These are phyloP conservation scores for Albula goreensis DNA, from an alignment of 2,113 vertebrate species.

Conservation along the genomic window DNA sequence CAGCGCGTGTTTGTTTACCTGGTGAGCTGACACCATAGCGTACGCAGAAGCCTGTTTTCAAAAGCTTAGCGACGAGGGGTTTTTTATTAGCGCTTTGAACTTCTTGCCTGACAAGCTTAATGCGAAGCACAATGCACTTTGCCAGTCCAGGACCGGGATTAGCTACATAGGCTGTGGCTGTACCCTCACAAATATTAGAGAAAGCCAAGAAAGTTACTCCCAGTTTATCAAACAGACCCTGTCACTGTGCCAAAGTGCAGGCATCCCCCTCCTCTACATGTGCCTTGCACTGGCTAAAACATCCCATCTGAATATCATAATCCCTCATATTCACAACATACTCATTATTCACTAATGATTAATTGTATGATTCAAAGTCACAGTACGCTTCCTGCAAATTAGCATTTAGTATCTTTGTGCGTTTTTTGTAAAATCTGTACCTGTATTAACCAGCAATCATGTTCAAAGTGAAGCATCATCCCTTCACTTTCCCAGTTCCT, in stretches of 20 bases:
- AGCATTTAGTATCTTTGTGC: too few species aligned
- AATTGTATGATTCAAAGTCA: too few species aligned
- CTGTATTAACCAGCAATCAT: neutral
- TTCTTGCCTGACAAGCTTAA: neutral
- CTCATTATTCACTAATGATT: neutral
- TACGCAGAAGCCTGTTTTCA: constrained; percentile 17
- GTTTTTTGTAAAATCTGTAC: neutral
- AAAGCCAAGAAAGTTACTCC: constrained; percentile 48
- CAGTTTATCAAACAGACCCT: constrained; percentile 58
- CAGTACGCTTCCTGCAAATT: too few species aligned
- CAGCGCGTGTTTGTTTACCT: constrained; percentile 8
- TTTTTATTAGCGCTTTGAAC: constrained; percentile 11
- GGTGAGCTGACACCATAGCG: neutral
- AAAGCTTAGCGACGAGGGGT: neutral
- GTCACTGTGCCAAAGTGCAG: constrained; percentile 53
- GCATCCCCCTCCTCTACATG: neutral
- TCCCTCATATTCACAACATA: neutral
- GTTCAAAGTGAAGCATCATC: too few species aligned
- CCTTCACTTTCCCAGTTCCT: too few species aligned
- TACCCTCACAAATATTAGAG: neutral
- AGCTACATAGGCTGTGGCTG: constrained; percentile 29
- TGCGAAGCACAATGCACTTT: neutral
- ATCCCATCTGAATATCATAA: neutral
- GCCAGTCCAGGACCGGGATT: constrained; percentile 44
- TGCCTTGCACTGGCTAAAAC: neutral